Evolutionary conservation across 92 coral and sea anemone genomes (phyloP).

Genomic region (Porites evermanni): DNA sequence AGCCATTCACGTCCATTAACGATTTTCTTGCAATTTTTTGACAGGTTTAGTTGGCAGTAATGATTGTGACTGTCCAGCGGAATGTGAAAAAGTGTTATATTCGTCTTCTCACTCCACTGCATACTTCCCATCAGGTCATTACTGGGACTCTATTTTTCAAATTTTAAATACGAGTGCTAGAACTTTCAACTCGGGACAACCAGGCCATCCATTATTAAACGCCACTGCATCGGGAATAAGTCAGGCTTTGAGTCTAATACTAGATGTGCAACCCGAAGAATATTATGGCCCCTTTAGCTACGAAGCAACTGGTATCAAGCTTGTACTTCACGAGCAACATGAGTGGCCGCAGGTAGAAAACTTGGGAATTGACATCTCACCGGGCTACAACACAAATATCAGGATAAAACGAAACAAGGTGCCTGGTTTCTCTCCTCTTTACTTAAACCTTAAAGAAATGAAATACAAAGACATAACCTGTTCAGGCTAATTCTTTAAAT

Average conservation of each 20-base stretch:
- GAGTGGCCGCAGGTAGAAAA: slow-evolving; percentile 42
- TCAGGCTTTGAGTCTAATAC: slow-evolving; percentile 34
- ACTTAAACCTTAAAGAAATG: too few relatives aligned
- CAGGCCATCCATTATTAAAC: slow-evolving; percentile 37
- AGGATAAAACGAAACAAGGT: slow-evolving; percentile 48
- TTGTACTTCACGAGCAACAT: slow-evolving; percentile 58
- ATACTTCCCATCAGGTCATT: slow-evolving; percentile 55
- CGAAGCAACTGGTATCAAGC: slow-evolving; percentile 52
- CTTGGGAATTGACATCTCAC: slow-evolving; percentile 25
- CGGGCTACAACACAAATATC: slow-evolving; percentile 58
- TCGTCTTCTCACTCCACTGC: slow-evolving; percentile 21
- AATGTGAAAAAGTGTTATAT: slow-evolving; percentile 38
- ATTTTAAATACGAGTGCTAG: not conserved
- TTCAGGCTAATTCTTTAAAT: too few relatives aligned
- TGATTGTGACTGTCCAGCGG: slow-evolving; percentile 57
- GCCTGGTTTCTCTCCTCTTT: not conserved
- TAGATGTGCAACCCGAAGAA: slow-evolving; percentile 61
- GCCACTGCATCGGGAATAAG: slow-evolving; percentile 27
- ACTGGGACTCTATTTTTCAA: slow-evolving; percentile 30
- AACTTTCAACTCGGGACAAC: slow-evolving; percentile 72
- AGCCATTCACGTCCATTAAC: too few relatives aligned
- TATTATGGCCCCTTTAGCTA: slow-evolving; percentile 62
- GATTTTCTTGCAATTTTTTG: not conserved
- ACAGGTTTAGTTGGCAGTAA: not conserved
- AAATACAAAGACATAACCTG: too few relatives aligned